phyloP scores from a whole-genome alignment of 2,797 vertebrate genomes.

The Sciurus carolinensis region DNA sequence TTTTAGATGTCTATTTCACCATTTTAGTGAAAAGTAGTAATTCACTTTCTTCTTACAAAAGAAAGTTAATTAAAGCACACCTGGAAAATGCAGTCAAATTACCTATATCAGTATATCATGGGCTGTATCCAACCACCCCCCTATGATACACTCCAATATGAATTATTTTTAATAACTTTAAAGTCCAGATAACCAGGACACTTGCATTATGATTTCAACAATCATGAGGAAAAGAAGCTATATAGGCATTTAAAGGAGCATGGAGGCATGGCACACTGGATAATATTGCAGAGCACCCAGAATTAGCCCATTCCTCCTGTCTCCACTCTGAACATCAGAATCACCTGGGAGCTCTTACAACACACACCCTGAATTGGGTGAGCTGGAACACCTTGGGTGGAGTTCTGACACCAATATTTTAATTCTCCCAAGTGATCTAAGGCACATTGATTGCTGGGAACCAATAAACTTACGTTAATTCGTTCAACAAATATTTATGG shows the following conservation, averaged over 20 bases:
- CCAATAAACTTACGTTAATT: not conserved
- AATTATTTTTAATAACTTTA: slow-evolving; percentile 23
- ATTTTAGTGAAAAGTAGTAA: slow-evolving; percentile 38
- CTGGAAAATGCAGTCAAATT: not conserved
- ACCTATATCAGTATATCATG: not conserved
- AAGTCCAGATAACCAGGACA: not conserved
- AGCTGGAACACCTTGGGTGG: not conserved
- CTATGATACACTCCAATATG: not conserved
- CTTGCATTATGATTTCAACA: not conserved
- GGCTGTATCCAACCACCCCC: not conserved
- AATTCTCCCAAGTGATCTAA: not conserved
- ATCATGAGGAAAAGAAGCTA: not conserved
- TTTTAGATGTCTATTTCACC: not conserved
- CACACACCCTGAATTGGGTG: not conserved
- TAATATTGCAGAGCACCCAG: not conserved
- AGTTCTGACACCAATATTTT: not conserved
- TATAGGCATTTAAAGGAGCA: not conserved
- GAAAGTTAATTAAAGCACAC: not conserved
- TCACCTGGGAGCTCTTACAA: not conserved
- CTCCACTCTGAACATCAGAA: not conserved
- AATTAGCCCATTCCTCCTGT: not conserved
- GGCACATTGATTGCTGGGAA: not conserved
- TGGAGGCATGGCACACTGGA: not conserved
- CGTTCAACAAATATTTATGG: slow-evolving; percentile 42
- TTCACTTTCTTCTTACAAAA: not conserved